Evolutionary conservation across 2,113 vertebrate genomes (phyloP), one percentile per base, ranked within the genome.

Genomic region (Gasterosteus nipponicus): DNA sequence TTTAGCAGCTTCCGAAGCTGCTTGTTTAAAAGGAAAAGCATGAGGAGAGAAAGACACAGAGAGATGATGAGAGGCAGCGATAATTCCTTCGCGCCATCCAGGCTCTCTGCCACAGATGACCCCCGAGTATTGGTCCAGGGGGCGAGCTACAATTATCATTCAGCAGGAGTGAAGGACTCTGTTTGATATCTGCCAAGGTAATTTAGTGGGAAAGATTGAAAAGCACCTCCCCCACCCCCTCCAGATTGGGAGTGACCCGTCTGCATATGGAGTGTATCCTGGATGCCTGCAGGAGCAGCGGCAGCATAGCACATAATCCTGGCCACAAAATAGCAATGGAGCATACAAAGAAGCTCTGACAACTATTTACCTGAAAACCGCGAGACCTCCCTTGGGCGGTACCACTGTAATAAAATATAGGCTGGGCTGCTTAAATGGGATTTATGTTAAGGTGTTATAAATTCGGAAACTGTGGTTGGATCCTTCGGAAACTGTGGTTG

Each of bases 171-270:
- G 69, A 78, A 89, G 89, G 89, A 84, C 83, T 86, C 62, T 84
- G 91, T 94, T 93, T 92, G 89, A 92, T 94, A 93, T 89, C 67
- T 86, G 87, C 78, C 29, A 56, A 87, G 81, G 87, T 91, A 91
- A 92, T 94, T 95, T 91, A 92, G 74, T 84, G 64, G 89, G 83
- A 90, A 81, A 93, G 92, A 93, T 93, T 94, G 77, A 77, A 81
- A 68, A 51, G 59, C 73, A 84, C 56, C 86, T 84, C 57, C 71
- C 78, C 60, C 47, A 71, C 26, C 10, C 68, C 60, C 72, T n/a
- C 29, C 10, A 35, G 62, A 87, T 80, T 47, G 56, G 2, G 3
- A 46, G 31, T 70, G 84, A 82, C 77, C 82, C 22, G 33, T 80
- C 26, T 77, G 51, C 75, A 70, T 71, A 58, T 70, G 66, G 67